Evolutionary conservation across 2,797 vertebrate species (phyloP), one percentile per base, ranked within the genome.

Genomic region (Erethizon dorsatum): DNA sequence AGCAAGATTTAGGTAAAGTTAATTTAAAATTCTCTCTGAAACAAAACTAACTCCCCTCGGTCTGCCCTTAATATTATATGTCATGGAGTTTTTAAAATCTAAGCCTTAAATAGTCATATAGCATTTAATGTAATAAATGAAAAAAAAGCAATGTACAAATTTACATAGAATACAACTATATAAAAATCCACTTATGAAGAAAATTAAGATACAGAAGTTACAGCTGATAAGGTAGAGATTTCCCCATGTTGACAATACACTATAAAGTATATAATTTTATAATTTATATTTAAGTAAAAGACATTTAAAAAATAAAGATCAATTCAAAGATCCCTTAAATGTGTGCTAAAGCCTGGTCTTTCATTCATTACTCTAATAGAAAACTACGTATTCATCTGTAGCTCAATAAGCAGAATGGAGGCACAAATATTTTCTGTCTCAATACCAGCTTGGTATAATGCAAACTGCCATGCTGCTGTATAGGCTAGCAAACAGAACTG

Each of bases 21-120:
- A 24, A 78, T 52, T 94, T 83, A 95, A 95, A 91, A 91, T 85
- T 78, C 6, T 80, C 77, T 86, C 86, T 77, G 54, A 94, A n/a
- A 63, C 37, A 45, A 92, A 86, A 65, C 50, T 91, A 95, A 90
- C 5, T 87, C 52, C 45, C 28, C 88, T 33, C 7, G 22, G 47
- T 57, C 63, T 84, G 41, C 20, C 56, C n/a, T 85, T 79, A 89
- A 82, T 45, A 57, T 41, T 52, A 41, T 1, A 33, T 47, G 63
- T 33, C 45, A 24, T 33, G 28, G 52, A 45, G 33, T 73, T 82
- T 80, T 75, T 45, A 59, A 71, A 79, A n/a, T 26, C 24, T 86
- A 77, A 83, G 14, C 41, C 87, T 82, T 85, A 93, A 77, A 73
- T 88, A 91, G 10, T 80, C 57, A 92, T 14, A 57, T 0, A 77